phyloP scores from a whole-genome alignment of 2,888 invertebrate genomes.

The Rhimphoctona megacephalus region DNA sequence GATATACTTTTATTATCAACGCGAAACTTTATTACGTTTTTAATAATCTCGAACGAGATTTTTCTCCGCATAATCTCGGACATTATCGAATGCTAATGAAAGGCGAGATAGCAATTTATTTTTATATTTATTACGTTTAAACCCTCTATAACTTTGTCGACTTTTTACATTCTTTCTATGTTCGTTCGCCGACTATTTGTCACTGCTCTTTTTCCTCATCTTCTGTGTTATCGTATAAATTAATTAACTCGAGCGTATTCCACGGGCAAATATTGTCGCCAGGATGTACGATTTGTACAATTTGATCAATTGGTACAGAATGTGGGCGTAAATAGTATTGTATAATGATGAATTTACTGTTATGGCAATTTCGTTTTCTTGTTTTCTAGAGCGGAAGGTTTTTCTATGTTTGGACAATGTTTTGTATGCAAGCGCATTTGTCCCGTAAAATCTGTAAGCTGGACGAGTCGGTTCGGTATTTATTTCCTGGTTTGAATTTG shows the following conservation, averaged over 20 bases:
- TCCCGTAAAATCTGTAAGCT: not conserved
- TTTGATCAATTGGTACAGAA: not conserved
- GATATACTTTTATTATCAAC: constrained; percentile 46
- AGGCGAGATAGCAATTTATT: not conserved
- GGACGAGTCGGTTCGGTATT: not conserved
- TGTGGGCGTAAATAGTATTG: not conserved
- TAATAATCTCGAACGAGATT: not conserved
- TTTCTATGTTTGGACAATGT: not conserved
- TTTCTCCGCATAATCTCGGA: constrained; percentile 15
- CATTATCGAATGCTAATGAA: constrained; percentile 7
- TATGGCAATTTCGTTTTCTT: not conserved
- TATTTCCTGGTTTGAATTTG: constrained; percentile 10
- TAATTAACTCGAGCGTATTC: not conserved
- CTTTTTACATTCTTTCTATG: not conserved
- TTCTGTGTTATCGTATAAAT: not conserved
- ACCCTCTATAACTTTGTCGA: not conserved
- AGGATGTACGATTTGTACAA: not conserved
- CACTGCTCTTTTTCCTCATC: not conserved
- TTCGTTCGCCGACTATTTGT: not conserved
- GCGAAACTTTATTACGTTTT: constrained; percentile 15
- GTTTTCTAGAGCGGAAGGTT: not conserved
- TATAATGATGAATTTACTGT: not conserved
- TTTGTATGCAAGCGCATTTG: not conserved
- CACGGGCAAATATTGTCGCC: not conserved
- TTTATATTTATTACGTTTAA: not conserved